A percentile compares a stretch with the other conserved stretches of the same genome.
Conservation (phyloP, 2,113 vertebrate genomes). For the Cheilinus undulatus region DNA sequence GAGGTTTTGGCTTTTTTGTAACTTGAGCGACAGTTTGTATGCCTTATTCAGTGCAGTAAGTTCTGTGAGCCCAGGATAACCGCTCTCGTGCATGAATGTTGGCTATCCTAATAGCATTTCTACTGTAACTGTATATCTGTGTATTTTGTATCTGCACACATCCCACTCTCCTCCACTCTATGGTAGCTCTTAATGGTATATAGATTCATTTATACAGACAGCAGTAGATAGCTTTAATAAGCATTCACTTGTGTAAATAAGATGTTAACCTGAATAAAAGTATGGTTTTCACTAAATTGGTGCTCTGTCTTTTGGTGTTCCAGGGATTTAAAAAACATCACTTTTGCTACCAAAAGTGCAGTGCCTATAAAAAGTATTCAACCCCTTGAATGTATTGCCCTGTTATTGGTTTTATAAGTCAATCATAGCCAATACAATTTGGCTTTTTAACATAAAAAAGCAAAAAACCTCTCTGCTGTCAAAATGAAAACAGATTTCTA, state of each 20-base stretch:
- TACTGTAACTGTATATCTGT: conserved; percentile 65
- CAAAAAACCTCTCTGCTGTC: neutral
- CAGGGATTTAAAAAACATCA: no score
- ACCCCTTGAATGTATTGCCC: no score
- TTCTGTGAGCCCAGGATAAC: conserved; percentile 59
- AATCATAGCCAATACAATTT: no score
- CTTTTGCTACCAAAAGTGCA: no score
- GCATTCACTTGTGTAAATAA: conserved; percentile 61
- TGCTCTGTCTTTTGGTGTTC: neutral
- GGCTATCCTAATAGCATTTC: conserved; percentile 66
- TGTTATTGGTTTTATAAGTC: no score
- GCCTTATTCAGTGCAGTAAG: conserved; percentile 71
- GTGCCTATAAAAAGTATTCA: no score
- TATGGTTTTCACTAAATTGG: conserved; percentile 67
- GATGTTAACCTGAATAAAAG: conserved; percentile 63
- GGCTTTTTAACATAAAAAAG: no score
- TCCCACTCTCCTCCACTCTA: conserved; percentile 38
- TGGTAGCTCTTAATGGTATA: conserved; percentile 18
- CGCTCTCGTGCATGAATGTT: conserved; percentile 78
- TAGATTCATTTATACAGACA: conserved; percentile 48
- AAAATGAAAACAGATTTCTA: no score
- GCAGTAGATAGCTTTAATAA: conserved; percentile 45
- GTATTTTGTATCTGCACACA: conserved; percentile 73
- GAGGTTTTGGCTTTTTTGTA: conserved; percentile 61
- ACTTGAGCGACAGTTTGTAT: conserved; percentile 62